Conservation (phyloP, 2,113 vertebrate genomes). For the Cathartes aura region DNA sequence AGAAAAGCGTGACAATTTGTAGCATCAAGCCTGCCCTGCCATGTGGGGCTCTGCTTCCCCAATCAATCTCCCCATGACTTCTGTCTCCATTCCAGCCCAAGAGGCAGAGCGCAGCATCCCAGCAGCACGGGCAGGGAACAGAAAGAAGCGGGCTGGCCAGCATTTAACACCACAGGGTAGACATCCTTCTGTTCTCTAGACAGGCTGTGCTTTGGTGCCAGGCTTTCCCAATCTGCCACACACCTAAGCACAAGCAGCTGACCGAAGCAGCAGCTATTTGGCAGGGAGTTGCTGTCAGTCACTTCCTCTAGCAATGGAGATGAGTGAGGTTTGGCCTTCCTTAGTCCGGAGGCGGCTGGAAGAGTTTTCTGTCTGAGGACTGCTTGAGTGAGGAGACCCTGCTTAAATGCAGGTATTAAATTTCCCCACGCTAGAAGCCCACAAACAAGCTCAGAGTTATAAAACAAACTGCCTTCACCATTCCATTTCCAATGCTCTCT, state of each 20-base stretch:
- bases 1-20: background rate
- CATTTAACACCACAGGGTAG: background rate
- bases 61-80: fast-evolving
- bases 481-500: background rate
- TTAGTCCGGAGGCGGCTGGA: background rate
- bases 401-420: background rate
- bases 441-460: background rate
- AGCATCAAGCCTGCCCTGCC: background rate
- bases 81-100: background rate
- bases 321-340: background rate
- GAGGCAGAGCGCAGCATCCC: background rate
- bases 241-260: background rate
- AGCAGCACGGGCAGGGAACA: background rate
- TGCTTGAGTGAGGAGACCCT: background rate
- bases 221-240: background rate
- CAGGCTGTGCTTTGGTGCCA: background rate
- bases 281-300: background rate
- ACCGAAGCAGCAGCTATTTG: background rate
- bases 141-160: background rate
- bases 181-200: background rate
- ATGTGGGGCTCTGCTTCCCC: background rate
- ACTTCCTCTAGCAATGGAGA: background rate
- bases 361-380: background rate
- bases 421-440: background rate
- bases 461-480: background rate